These are phyloP conservation scores for Centruroides sculpturatus DNA, from an alignment of 1,140 invertebrate genomes.

Conservation along the genomic window DNA sequence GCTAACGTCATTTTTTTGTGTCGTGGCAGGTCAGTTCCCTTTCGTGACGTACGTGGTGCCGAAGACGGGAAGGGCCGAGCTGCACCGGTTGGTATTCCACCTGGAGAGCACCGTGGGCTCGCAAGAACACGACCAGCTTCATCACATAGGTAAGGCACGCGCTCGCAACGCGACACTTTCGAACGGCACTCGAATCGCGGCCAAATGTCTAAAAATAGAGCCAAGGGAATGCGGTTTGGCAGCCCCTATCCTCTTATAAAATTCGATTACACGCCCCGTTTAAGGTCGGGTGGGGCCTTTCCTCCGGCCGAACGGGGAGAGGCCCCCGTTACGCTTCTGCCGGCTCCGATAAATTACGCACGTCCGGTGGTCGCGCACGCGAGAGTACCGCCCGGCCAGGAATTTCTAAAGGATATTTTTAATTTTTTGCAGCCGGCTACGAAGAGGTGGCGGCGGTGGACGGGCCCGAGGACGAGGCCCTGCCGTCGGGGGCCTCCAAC, in stretches of 20 bases:
- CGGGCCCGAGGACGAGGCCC: constrained; percentile 30
- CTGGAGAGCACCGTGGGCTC: constrained; percentile 56
- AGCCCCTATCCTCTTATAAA: constrained; percentile 9
- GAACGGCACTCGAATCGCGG: neutral
- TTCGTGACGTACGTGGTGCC: constrained; percentile 63
- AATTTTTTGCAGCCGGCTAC: neutral
- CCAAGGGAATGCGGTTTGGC: neutral
- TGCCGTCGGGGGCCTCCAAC: too few species aligned
- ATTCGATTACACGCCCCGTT: neutral
- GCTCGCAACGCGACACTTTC: neutral
- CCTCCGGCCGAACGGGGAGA: too few species aligned
- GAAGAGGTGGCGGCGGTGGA: neutral
- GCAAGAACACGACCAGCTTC: constrained; percentile 63
- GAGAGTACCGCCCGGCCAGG: neutral
- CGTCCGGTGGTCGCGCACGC: too few species aligned
- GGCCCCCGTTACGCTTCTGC: too few species aligned
- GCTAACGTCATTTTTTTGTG: too few species aligned
- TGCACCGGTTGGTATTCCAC: constrained; percentile 63
- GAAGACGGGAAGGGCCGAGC: constrained; percentile 68
- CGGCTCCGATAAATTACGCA: too few species aligned
- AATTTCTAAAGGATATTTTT: neutral
- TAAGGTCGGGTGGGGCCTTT: too few species aligned
- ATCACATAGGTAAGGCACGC: constrained; percentile 44
- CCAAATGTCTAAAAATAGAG: neutral
- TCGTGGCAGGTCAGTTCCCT: constrained; percentile 6